Percentiles rank a stretch among this genome's conserved stretches.
Evolutionary conservation across 2,888 invertebrate species (phyloP).

Genomic region (Drosophila rellima): DNA sequence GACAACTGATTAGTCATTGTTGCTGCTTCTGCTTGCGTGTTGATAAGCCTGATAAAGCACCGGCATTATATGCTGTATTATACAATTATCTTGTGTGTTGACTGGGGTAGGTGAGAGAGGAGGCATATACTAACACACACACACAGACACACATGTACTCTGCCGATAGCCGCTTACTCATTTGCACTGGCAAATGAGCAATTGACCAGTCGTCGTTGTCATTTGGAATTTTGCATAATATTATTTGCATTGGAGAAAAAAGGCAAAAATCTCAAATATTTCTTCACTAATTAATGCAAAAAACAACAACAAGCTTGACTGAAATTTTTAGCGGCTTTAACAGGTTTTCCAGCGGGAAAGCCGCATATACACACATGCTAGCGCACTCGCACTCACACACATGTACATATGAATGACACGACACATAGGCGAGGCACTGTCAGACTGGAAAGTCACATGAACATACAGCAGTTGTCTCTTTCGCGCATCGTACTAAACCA

Average conservation of each 20-base stretch:
- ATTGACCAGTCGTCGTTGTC: constrained; percentile 32
- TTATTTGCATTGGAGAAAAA: constrained; percentile 63
- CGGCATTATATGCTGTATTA: constrained; percentile 68
- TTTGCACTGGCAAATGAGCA: constrained; percentile 40
- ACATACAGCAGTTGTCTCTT: constrained; percentile 61
- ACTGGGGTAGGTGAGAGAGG: constrained; percentile 31
- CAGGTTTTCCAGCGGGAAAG: constrained; percentile 76
- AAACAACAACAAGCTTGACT: constrained; percentile 74
- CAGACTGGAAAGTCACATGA: constrained; percentile 66
- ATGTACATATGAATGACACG: constrained; percentile 27
- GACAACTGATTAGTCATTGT: constrained; percentile 58
- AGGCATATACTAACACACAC: constrained; percentile 12
- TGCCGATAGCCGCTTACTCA: constrained; percentile 51
- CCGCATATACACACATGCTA: constrained; percentile 52
- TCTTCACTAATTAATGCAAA: constrained; percentile 77
- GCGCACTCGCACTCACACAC: constrained; percentile 63
- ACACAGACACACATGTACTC: constrained; percentile 10
- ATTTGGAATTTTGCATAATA: constrained; percentile 70
- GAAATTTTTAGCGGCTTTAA: constrained; percentile 79
- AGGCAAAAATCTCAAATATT: constrained; percentile 76
- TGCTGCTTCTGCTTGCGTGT: constrained; percentile 59
- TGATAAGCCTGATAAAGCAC: constrained; percentile 77
- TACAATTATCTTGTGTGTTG: constrained; percentile 64
- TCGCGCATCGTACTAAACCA: constrained; percentile 45
- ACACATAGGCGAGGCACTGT: constrained; percentile 69